A percentile compares a stretch with the other conserved stretches of the same genome.
Evolutionary conservation across 2,797 vertebrate genomes (phyloP).

Genomic region (Sparus aurata): DNA sequence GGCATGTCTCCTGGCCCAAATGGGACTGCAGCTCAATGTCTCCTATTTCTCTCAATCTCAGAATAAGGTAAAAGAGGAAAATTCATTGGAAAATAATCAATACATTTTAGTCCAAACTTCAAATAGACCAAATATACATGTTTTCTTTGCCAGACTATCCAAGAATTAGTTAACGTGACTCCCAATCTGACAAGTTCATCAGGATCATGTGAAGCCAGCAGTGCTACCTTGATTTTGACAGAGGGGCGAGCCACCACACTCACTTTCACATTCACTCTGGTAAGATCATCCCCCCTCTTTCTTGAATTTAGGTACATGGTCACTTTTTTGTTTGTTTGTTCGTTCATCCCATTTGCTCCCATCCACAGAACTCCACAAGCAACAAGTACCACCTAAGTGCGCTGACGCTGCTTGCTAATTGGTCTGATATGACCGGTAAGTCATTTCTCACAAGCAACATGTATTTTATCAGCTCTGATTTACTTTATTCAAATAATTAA

Average conservation of each 20-base stretch:
- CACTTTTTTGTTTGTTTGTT: background rate
- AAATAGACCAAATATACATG: background rate
- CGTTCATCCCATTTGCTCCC: background rate
- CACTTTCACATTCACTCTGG: conserved; percentile 87
- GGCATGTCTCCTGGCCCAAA: conserved; percentile 82
- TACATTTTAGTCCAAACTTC: background rate
- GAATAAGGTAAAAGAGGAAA: conserved; percentile 78
- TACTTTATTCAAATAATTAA: background rate
- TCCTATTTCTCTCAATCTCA: conserved; percentile 82
- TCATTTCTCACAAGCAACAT: background rate
- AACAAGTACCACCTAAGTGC: conserved; percentile 84
- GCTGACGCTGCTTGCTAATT: conserved; percentile 71
- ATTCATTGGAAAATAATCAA: background rate
- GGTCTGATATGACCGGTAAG: conserved; percentile 80
- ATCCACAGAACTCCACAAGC: conserved; percentile 80
- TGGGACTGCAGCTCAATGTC: conserved; percentile 93
- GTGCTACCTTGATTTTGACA: conserved; percentile 81
- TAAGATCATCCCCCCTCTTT: conserved; percentile 63
- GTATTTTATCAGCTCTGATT: background rate
- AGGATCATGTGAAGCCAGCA: conserved; percentile 85
- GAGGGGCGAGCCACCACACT: conserved; percentile 76
- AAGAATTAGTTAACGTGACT: conserved; percentile 85
- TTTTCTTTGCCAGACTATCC: conserved; percentile 71
- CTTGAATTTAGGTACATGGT: background rate
- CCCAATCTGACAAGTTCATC: conserved; percentile 77